A percentile compares a stretch with the other conserved stretches of the same genome.
Evolutionary conservation across 2,797 vertebrate genomes (phyloP).

Genomic region (Melanotaenia trifasciata): DNA sequence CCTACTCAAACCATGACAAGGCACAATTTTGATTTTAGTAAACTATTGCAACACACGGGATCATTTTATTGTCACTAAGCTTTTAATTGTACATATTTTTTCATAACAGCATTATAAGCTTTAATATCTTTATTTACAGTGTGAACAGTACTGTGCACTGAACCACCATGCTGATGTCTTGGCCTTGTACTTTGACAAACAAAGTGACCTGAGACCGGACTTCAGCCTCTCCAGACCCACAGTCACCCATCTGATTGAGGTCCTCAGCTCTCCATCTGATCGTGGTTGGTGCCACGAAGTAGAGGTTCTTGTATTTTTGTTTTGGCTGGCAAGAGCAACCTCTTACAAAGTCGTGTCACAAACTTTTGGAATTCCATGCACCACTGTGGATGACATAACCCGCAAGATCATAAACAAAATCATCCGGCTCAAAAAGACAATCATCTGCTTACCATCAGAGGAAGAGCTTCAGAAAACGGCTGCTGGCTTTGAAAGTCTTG

Average conservation of each 20-base stretch:
- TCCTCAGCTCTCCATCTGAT: background rate
- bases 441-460: background rate
- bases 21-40: background rate
- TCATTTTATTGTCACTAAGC: background rate
- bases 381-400: background rate
- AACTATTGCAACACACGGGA: background rate
- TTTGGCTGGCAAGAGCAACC: slow-evolving; percentile 1
- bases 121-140: slow-evolving; percentile 7
- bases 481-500: background rate
- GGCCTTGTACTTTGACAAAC: slow-evolving; percentile 3
- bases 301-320: background rate
- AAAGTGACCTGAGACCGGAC: background rate
- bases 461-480: background rate
- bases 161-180: background rate
- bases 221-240: slow-evolving; percentile 1
- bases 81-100: background rate
- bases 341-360: background rate
- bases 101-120: background rate
- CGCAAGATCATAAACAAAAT: background rate
- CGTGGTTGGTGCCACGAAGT: background rate
- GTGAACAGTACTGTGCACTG: background rate
- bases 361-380: background rate
- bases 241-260: background rate
- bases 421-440: background rate
- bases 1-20: background rate